Evolutionary conservation across 1,140 invertebrate genomes (phyloP), one percentile per base, ranked within the genome.

Genomic region (Helicoverpa zea): DNA sequence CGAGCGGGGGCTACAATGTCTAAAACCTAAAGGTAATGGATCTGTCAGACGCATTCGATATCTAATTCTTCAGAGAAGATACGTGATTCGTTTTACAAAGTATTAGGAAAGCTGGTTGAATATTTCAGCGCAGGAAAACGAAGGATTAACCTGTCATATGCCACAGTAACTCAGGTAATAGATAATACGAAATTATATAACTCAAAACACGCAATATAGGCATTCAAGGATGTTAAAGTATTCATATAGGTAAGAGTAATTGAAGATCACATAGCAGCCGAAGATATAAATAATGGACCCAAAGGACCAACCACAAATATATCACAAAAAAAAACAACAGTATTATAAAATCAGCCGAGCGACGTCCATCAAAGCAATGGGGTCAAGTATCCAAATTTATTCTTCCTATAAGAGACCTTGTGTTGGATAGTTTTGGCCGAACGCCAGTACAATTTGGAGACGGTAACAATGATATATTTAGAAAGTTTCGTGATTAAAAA

Each of bases 341-440:
- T 43, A 43, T 43, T 43, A 43, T 43, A 70, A 70, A 52, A 70
- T 52, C 49, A 70, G 1, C 47, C 16, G n/a, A n/a, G n/a, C n/a
- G 49, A 52, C 49, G 5, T 70, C 66, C 47, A 54, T 70, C 66
- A 66, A 43, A 43, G 18, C 75, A 64, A 70, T 14, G 47, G 18
- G 75, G 75, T 77, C 75, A 66, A 64, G 49, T 77, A 47, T 64
- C 59, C 75, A 64, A 77, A 77, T 66, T 77, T 30, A 77, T 66
- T 64, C 47, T 66, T 77, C 61, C 61, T 66, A 66, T 64, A 66
- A 35, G 51, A 52, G 75, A 77, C 75, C 75, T 77, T 77, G 75
- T 66, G 18, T 77, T 14, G 61, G n/a, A 35, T 77, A 66, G 49
- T 77, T 77, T 66, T 77, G 75, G 75, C 61, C 10, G 16, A 10